Evolutionary conservation across 2,888 invertebrate genomes (phyloP), one percentile per base, ranked within the genome.

Genomic region (Automeris io): DNA sequence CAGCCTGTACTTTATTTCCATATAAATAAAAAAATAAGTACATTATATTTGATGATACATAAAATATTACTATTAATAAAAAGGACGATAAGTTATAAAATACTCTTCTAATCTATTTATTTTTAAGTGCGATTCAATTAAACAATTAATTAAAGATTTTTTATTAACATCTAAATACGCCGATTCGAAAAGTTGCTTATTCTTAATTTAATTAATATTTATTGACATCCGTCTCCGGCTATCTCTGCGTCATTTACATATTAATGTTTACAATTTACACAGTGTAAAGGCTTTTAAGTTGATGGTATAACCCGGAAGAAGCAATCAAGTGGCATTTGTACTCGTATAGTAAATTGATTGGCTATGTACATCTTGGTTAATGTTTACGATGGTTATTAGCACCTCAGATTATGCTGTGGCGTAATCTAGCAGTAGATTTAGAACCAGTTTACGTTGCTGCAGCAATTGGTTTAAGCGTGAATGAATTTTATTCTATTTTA

Each of bases 361-460:
- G 44, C 40, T 29, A 37, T 11, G 41, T 41, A 42, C 36, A 40
- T 37, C 40, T 38, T 41, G 12, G 34, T 33, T 40, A 38, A 42
- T 35, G 22, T 48, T 42, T 43, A 47, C 25, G 43, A 40, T 32
- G 32, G 39, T 43, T 47, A 43, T 49, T 44, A 45, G 40, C 39
- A 42, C 38, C 37, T 41, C 6, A n/a, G n/a, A 29, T 26, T 29
- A 29, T 9, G 29, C 16, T 22, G 4, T 29, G 29, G 4, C 16
- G 29, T 13, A 29, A 29, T 29, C 8, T 16, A 2, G n/a, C 29
- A 29, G 29, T 16, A 29, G 4, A 8, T 13, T 7, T n/a, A n/a
- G n/a, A n/a, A n/a, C n/a, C n/a, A n/a, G n/a, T n/a, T n/a, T n/a
- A n/a, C n/a, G n/a, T n/a, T n/a, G n/a, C n/a, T n/a, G n/a, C n/a